Percentiles rank a stretch among this genome's conserved stretches.
These are phyloP conservation scores for Pyrrhia umbra DNA, from an alignment of 2,888 invertebrate genomes.

Conservation along the genomic window DNA sequence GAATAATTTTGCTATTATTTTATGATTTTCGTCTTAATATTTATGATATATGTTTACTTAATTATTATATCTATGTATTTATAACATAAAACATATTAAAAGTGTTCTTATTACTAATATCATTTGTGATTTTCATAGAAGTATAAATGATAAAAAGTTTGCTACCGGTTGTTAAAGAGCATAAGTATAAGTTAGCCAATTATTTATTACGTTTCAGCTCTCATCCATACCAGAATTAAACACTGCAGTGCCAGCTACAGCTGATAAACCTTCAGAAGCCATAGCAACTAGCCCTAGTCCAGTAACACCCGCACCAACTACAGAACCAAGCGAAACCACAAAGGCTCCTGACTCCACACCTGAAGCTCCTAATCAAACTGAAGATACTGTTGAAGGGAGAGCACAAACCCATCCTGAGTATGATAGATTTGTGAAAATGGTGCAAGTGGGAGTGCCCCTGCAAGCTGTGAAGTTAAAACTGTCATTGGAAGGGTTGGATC, in stretches of 20 bases:
- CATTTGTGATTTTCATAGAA: too few species aligned
- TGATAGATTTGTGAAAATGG: slow-evolving; percentile 96
- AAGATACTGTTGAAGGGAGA: slow-evolving; percentile 39
- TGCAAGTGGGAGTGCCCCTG: slow-evolving; percentile 96
- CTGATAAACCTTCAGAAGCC: slow-evolving; percentile 29
- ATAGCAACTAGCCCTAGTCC: slow-evolving; percentile 25
- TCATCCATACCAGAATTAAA: slow-evolving; percentile 88
- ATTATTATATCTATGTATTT: too few species aligned
- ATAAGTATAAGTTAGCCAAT: background rate
- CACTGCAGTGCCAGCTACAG: slow-evolving; percentile 46
- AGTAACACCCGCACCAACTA: slow-evolving; percentile 20
- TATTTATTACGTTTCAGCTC: slow-evolving; percentile 72
- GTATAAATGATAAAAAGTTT: too few species aligned
- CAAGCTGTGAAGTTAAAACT: slow-evolving; percentile 96
- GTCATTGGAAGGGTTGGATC: slow-evolving; percentile 95
- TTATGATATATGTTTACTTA: too few species aligned
- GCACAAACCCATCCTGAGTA: slow-evolving; percentile 90
- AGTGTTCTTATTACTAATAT: too few species aligned
- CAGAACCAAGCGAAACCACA: slow-evolving; percentile 16
- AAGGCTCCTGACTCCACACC: slow-evolving; percentile 14
- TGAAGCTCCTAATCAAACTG: slow-evolving; percentile 27
- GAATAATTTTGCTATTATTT: too few species aligned
- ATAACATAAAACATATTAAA: too few species aligned
- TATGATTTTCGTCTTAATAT: too few species aligned
- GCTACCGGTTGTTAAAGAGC: background rate